Evolutionary conservation across 2,797 vertebrate genomes (phyloP).

Genomic region (Ataeniobius toweri): DNA sequence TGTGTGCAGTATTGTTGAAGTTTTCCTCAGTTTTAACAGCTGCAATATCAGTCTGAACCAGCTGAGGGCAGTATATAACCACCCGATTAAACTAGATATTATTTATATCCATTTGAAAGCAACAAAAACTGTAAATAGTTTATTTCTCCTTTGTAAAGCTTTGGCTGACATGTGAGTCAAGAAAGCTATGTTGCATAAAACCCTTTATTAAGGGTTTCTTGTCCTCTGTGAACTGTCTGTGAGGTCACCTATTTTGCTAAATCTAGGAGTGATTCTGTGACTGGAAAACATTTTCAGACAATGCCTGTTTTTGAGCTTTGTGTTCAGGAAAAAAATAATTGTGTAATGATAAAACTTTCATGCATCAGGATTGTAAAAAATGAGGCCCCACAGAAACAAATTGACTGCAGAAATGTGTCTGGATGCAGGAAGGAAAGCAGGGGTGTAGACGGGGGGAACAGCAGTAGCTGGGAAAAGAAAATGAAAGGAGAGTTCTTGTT

Average conservation of each 20-base stretch:
- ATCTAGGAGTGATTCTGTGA: slow-evolving; percentile 24
- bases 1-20: no score
- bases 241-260: slow-evolving; percentile 27
- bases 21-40: background rate
- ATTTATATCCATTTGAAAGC: slow-evolving; percentile 4
- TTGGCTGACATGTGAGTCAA: slow-evolving; percentile 26
- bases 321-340: slow-evolving; percentile 1
- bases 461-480: slow-evolving; percentile 38
- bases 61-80: slow-evolving; percentile 75
- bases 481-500: slow-evolving; percentile 48
- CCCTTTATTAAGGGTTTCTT: slow-evolving; percentile 14
- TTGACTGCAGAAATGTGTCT: slow-evolving; percentile 23
- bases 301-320: slow-evolving; percentile 13
- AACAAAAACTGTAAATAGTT: slow-evolving; percentile 7
- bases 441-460: slow-evolving; percentile 6
- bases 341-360: background rate
- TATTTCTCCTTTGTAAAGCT: slow-evolving; percentile 30
- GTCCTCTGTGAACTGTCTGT: slow-evolving; percentile 16
- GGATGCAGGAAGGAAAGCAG: slow-evolving; percentile 22
- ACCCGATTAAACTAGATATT: slow-evolving; percentile 11
- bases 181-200: slow-evolving; percentile 11
- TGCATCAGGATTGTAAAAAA: background rate
- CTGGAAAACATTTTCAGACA: slow-evolving; percentile 12
- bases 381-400: slow-evolving; percentile 22
- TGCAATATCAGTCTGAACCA: slow-evolving; percentile 51